Evolutionary conservation across 2,113 vertebrate species (phyloP).

Genomic region (Tetrao urogallus): DNA sequence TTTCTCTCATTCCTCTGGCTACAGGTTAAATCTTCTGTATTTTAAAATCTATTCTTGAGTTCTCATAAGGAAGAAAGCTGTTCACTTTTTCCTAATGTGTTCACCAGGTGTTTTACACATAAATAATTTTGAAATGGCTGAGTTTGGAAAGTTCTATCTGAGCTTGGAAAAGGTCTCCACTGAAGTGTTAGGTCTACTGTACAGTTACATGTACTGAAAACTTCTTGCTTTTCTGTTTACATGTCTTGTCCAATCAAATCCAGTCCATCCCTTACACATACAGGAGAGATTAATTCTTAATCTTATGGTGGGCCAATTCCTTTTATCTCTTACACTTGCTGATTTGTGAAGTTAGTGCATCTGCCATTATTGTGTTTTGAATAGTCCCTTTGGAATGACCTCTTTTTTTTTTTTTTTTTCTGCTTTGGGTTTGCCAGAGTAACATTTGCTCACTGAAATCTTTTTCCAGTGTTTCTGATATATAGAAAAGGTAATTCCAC

Average conservation of each 20-base stretch:
- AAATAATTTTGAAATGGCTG: constrained; percentile 25
- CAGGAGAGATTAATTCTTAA: constrained; percentile 28
- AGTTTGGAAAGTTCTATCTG: constrained; percentile 20
- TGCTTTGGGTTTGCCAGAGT: constrained; percentile 27
- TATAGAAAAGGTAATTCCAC: constrained; percentile 31
- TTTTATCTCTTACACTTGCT: constrained; percentile 10
- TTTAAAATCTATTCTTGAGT: constrained; percentile 21
- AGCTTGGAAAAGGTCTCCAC: constrained; percentile 11
- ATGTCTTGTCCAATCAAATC: constrained; percentile 39
- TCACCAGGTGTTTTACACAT: constrained; percentile 59
- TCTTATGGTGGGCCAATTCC: neutral
- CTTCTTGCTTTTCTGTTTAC: neutral
- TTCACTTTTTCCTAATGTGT: constrained; percentile 61
- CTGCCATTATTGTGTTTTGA: neutral
- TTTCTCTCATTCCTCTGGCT: neutral
- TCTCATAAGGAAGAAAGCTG: constrained; percentile 8
- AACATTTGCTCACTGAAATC: constrained; percentile 24
- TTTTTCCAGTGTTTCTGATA: constrained; percentile 46
- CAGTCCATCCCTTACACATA: neutral
- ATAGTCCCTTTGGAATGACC: neutral
- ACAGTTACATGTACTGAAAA: neutral
- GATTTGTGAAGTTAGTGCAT: neutral
- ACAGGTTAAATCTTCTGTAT: neutral
- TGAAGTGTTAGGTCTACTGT: constrained; percentile 26
- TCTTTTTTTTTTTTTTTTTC: neutral